Conservation (phyloP, 2,113 vertebrate species). For the Rynchops niger region DNA sequence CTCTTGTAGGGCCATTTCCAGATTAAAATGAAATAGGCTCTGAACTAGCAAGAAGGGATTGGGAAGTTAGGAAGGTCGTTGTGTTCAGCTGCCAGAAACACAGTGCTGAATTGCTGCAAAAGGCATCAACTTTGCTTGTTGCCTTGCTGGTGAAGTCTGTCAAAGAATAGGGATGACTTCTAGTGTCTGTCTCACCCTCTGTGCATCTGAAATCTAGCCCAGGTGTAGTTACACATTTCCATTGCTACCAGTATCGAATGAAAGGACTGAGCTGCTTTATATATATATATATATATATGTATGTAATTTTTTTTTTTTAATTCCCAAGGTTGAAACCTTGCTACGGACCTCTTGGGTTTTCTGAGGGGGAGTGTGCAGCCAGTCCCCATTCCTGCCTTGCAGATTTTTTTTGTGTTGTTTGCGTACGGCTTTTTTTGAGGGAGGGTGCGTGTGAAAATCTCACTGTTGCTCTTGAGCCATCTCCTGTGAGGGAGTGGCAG, state of each 20-base stretch:
- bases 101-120: background rate
- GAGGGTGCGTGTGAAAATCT: background rate
- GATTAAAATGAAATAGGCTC: constrained; percentile 2
- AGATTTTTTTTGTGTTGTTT: background rate
- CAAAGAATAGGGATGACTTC: background rate
- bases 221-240: background rate
- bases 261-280: background rate
- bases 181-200: background rate
- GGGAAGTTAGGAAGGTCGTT: background rate
- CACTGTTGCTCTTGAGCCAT: background rate
- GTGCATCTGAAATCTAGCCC: background rate
- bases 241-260: background rate
- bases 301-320: background rate
- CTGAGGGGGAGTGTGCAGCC: background rate
- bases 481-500: constrained; percentile 21
- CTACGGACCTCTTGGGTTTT: background rate
- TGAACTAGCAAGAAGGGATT: background rate
- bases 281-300: background rate
- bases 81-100: background rate
- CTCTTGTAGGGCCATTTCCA: background rate
- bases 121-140: background rate
- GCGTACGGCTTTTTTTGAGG: background rate
- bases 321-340: background rate
- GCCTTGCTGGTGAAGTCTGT: background rate
- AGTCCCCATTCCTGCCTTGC: background rate